phyloP scores from a whole-genome alignment of 2,113 vertebrate species.

The Odontophorus gujanensis region DNA sequence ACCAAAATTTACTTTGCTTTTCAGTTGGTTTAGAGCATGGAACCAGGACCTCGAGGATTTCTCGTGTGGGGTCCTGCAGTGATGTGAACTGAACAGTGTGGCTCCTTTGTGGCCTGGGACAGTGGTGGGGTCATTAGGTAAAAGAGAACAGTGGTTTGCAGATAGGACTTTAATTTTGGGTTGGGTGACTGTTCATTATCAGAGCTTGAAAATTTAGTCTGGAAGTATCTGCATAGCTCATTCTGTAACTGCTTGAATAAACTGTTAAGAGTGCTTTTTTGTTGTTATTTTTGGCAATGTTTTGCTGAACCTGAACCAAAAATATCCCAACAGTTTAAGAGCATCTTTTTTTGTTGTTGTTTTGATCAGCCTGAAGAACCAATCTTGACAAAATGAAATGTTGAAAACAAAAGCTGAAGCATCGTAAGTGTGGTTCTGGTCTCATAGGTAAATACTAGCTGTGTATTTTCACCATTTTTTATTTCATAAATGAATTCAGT shows the following conservation, averaged over 20 bases:
- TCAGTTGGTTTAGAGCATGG: not conserved
- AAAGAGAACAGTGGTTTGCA: not conserved
- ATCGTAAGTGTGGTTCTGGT: not conserved
- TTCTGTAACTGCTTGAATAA: not conserved
- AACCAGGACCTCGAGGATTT: not conserved
- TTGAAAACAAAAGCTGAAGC: not conserved
- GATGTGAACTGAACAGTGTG: not conserved
- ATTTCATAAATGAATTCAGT: not conserved
- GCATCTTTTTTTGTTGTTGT: not conserved
- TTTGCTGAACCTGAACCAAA: not conserved
- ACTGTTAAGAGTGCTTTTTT: not conserved
- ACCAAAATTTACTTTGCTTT: not conserved
- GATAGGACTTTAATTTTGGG: not conserved
- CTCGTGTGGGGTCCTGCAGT: fast-evolving
- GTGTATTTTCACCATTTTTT: not conserved
- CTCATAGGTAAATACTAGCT: not conserved
- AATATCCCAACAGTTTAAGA: not conserved
- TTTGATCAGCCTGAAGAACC: not conserved
- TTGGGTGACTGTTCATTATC: not conserved
- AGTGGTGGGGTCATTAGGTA: fast-evolving
- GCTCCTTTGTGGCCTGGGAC: fast-evolving
- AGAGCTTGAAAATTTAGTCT: not conserved
- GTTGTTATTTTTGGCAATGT: not conserved
- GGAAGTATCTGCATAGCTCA: not conserved
- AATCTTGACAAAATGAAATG: not conserved